These are phyloP conservation scores for Aurelia sp. DNA, from an alignment of 30 jellyfish, hydroid and myxozoan species.

Conservation along the genomic window DNA sequence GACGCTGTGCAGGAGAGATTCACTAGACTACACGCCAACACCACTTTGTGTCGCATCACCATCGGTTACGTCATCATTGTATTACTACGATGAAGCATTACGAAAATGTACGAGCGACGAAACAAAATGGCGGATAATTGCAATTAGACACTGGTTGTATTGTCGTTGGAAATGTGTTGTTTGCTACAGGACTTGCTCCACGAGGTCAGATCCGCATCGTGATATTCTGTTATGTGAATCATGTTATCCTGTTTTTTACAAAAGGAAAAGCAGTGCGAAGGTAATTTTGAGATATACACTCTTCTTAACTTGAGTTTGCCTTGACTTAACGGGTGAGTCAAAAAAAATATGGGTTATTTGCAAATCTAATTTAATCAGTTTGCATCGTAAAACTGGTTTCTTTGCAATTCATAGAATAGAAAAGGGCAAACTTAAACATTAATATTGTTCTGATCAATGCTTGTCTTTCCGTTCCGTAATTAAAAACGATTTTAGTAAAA, in stretches of 20 bases:
- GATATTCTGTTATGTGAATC: conserved; percentile 65
- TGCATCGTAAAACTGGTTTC: too few species aligned
- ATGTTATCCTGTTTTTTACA: conserved; percentile 66
- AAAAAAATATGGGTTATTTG: too few species aligned
- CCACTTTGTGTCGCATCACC: conserved; percentile 68
- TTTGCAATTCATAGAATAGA: too few species aligned
- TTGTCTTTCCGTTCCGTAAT: too few species aligned
- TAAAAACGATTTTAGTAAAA: too few species aligned
- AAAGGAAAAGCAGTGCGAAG: conserved; percentile 67
- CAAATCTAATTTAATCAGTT: too few species aligned
- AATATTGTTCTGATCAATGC: too few species aligned
- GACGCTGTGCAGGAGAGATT: conserved; percentile 30
- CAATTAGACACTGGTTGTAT: conserved; percentile 60
- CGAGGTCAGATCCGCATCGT: conserved; percentile 64
- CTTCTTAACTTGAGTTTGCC: background rate
- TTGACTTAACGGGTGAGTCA: too few species aligned
- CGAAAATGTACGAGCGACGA: conserved; percentile 54
- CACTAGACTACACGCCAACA: conserved; percentile 66
- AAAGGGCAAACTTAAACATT: too few species aligned
- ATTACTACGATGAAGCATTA: conserved; percentile 55
- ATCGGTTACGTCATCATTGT: conserved; percentile 29
- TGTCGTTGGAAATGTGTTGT: conserved; percentile 71
- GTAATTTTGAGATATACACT: conserved; percentile 2
- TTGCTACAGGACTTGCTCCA: conserved; percentile 56
- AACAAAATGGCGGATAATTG: conserved; percentile 64